Conservation (phyloP, 30 jellyfish, hydroid and myxozoan genomes). For the Cassiopea xamachana region DNA sequence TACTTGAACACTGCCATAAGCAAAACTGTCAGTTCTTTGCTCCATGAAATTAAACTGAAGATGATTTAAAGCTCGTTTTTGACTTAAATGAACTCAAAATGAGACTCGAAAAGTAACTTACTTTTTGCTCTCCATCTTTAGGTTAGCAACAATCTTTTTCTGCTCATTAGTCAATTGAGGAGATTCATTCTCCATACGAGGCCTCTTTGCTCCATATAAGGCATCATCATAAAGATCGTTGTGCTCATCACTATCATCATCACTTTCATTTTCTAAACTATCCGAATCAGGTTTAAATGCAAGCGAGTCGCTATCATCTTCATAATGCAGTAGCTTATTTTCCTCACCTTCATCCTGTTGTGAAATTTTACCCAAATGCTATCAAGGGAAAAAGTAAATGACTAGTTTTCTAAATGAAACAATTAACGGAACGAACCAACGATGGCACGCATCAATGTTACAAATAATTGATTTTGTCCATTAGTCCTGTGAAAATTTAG, state of each 20-base stretch:
- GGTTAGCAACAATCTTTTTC: constrained; percentile 38
- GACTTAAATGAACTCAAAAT: background rate
- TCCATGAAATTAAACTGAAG: no score
- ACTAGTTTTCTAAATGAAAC: no score
- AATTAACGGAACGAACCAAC: no score
- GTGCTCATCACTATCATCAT: constrained; percentile 71
- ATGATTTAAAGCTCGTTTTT: no score
- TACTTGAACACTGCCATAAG: no score
- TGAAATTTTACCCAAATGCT: constrained; percentile 66
- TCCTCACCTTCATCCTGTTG: constrained; percentile 49
- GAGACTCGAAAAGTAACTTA: background rate
- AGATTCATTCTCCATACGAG: constrained; percentile 64
- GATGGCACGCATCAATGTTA: no score
- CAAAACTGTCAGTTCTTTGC: no score
- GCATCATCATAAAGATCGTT: constrained; percentile 84
- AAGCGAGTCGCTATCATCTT: constrained; percentile 71
- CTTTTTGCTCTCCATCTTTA: constrained; percentile 54
- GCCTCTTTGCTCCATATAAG: constrained; percentile 82
- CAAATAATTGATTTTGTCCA: no score
- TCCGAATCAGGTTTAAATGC: constrained; percentile 84
- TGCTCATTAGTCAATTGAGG: constrained; percentile 57
- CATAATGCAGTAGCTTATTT: constrained; percentile 40
- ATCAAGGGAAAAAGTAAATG: background rate
- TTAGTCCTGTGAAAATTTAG: no score
- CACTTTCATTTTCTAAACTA: constrained; percentile 42